Evolutionary conservation across 2,113 vertebrate genomes (phyloP).

Genomic region (Malurus elegans): DNA sequence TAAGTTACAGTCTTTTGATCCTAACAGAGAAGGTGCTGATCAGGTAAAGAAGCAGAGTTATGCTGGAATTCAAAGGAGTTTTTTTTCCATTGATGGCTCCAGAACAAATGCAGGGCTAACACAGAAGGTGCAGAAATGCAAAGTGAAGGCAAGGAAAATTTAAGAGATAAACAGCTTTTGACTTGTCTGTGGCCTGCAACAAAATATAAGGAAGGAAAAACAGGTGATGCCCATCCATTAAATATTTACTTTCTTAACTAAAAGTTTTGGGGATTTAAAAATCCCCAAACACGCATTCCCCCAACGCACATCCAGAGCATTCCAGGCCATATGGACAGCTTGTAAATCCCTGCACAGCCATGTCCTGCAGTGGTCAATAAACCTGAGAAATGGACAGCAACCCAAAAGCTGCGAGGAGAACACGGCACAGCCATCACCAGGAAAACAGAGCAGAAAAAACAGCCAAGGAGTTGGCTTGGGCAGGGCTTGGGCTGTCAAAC

Average conservation of each 20-base stretch:
- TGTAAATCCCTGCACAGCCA: not conserved
- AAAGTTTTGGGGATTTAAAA: not conserved
- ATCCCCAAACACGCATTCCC: not conserved
- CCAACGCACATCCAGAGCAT: not conserved
- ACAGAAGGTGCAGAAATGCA: not conserved
- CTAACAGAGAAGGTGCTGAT: not conserved
- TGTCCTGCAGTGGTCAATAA: not conserved
- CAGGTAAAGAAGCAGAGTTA: not conserved
- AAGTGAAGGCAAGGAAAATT: not conserved
- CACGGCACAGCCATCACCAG: no score
- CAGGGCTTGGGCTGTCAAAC: not conserved
- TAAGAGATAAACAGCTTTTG: not conserved
- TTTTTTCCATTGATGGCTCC: not conserved
- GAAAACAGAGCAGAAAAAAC: not conserved
- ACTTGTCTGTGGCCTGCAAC: not conserved
- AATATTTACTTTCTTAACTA: not conserved
- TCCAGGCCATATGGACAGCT: fast-evolving
- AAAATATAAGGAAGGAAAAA: not conserved
- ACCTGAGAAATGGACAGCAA: not conserved
- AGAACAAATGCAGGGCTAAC: not conserved
- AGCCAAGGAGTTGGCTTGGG: not conserved
- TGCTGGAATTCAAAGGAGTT: not conserved
- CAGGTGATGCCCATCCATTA: not conserved
- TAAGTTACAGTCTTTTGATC: not conserved
- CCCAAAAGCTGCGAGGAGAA: not conserved